Evolutionary conservation across 2,888 invertebrate species (phyloP), one percentile per base, ranked within the genome.

Genomic region (Leuctra nigra): DNA sequence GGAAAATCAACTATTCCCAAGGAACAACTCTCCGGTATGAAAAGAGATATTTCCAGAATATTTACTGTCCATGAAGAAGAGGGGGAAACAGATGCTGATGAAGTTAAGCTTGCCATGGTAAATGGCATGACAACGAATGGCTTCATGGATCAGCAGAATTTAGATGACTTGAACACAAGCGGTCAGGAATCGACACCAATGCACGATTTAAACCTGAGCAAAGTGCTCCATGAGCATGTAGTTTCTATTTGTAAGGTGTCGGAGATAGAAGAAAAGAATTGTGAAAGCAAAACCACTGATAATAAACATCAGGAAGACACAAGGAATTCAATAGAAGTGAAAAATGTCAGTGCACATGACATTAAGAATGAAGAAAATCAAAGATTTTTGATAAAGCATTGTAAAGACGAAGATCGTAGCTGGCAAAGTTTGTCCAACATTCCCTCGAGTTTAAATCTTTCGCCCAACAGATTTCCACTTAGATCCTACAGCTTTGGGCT

Each of bases 1-100:
- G 47, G 47, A 33, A 58, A 56, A 52, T 20, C 29, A n/a, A 33
- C 39, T 18, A 16, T 36, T 13, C 20, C 54, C 13, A 60, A 60
- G 39, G 60, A 60, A 16, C 56, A 69, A 68, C 11, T 29, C 23
- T 4, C 11, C 11, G 23, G 44, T 7, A 83, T 89, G 79, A 89
- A 87, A 72, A 75, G 88, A 53, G 89, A 89, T 68, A 85, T 86
- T 61, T 88, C 89, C 0, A 71, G 88, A 2, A 83, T 90, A 29
- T 90, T 90, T 66, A 86, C 89, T 3, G 90, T 90, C 53, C 87
- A 88, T 1, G 90, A 90, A 73, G 90, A 91, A 50, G 72, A 63
- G 53, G 59, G 60, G 24, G 61, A 61, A 50, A 48, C 25, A n/a
- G 59, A 60, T 18, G 55, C 36, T 9, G 13, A 48, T 33, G 58